Percentiles rank a stretch among this genome's conserved stretches.
These are phyloP conservation scores for Clytia hemisphaerica DNA, from an alignment of 30 jellyfish, hydroid and myxozoan species.

Conservation along the genomic window DNA sequence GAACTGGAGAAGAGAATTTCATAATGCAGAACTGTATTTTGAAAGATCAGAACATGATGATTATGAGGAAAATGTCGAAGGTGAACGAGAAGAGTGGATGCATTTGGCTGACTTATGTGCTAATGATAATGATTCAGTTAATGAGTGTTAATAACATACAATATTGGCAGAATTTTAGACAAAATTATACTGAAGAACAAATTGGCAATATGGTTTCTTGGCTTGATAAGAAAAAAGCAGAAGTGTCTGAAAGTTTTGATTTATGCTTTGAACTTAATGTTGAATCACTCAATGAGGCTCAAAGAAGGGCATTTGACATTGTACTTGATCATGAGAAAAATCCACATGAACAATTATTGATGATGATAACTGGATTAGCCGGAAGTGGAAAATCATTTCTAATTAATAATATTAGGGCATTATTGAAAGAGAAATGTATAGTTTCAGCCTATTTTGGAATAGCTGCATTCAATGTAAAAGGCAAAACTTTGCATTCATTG, in stretches of 20 bases:
- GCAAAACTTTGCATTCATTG: too few species aligned
- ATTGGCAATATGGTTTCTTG: neutral
- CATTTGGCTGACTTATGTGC: too few species aligned
- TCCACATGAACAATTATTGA: too few species aligned
- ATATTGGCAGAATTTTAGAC: neutral
- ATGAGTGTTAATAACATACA: neutral
- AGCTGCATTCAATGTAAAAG: too few species aligned
- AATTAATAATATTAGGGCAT: conserved; percentile 10
- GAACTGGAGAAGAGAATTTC: conserved; percentile 24
- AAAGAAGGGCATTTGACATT: conserved; percentile 14
- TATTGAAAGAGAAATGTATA: neutral
- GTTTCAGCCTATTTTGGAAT: too few species aligned
- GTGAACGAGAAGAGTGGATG: conserved; percentile 40
- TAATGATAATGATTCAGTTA: too few species aligned
- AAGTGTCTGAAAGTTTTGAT: neutral
- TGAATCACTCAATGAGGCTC: conserved; percentile 14
- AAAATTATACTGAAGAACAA: neutral
- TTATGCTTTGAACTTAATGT: neutral
- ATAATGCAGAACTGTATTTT: conserved; percentile 15
- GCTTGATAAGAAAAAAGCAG: neutral
- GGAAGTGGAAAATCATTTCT: conserved; percentile 31
- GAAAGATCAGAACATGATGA: neutral
- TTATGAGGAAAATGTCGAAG: neutral
- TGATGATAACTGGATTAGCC: conserved; percentile 16
- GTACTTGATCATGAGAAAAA: conserved; percentile 8